Conservation (phyloP, 2,888 invertebrate genomes). For the Rosalia funebris region DNA sequence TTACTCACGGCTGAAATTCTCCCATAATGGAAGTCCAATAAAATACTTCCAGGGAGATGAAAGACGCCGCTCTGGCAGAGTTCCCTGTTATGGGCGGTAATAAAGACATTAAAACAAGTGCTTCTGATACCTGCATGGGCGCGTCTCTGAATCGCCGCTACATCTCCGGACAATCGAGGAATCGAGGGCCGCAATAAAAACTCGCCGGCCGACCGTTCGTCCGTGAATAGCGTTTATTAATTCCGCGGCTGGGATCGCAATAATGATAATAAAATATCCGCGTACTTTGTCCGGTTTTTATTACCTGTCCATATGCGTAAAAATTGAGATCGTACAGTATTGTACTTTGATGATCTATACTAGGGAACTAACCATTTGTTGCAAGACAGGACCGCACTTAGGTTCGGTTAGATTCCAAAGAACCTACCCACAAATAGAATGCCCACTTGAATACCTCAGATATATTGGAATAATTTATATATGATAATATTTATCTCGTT, state of each 20-base stretch:
- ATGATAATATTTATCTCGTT: too few relatives aligned
- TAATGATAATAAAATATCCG: background rate
- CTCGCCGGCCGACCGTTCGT: slow-evolving; percentile 30
- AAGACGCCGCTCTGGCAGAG: slow-evolving; percentile 37
- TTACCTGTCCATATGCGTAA: too few relatives aligned
- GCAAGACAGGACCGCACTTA: too few relatives aligned
- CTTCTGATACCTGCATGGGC: slow-evolving; percentile 56
- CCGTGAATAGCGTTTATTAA: slow-evolving; percentile 24
- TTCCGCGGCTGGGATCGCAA: slow-evolving; percentile 20
- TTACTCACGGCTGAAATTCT: slow-evolving; percentile 33
- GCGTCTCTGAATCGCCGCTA: background rate
- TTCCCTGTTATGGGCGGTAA: slow-evolving; percentile 47
- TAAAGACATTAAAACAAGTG: slow-evolving; percentile 62
- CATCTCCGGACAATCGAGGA: slow-evolving; percentile 24
- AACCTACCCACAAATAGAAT: too few relatives aligned
- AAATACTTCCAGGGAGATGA: slow-evolving; percentile 39
- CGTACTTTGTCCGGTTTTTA: too few relatives aligned
- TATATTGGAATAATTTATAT: too few relatives aligned
- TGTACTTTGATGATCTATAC: too few relatives aligned
- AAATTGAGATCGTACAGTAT: too few relatives aligned
- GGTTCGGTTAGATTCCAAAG: too few relatives aligned
- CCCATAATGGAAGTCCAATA: slow-evolving; percentile 41
- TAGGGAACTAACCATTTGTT: too few relatives aligned
- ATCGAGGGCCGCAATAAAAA: slow-evolving; percentile 36
- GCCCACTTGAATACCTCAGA: too few relatives aligned